Conservation (phyloP, 2,888 invertebrate species). For the Sinopyrophorus schimmeli region DNA sequence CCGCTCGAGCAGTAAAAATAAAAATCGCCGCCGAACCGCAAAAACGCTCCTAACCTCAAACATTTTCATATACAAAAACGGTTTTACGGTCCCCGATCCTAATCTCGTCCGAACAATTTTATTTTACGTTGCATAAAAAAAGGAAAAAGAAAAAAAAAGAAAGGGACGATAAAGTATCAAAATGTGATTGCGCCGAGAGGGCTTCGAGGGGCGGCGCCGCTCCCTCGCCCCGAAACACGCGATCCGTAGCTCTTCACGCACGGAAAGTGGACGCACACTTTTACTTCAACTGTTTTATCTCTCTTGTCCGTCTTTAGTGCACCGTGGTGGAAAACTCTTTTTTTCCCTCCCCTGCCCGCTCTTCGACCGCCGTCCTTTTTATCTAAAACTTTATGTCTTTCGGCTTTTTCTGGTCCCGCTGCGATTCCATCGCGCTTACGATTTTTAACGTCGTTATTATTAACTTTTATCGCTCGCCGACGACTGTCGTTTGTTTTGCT, state of each 20-base stretch:
- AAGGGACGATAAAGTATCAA: slow-evolving; percentile 26
- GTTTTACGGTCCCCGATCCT: slow-evolving; percentile 21
- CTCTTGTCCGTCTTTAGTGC: slow-evolving; percentile 32
- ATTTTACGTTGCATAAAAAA: slow-evolving; percentile 14
- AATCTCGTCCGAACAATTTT: slow-evolving; percentile 22
- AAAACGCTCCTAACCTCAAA: slow-evolving; percentile 9
- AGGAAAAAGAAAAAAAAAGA: neutral
- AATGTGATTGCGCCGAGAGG: slow-evolving; percentile 19
- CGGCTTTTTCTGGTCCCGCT: too few species aligned
- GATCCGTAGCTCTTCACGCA: slow-evolving; percentile 30
- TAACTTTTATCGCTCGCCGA: too few species aligned
- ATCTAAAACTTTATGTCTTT: too few species aligned
- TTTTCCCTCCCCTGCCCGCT: slow-evolving; percentile 22
- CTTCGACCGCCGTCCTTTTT: slow-evolving; percentile 17
- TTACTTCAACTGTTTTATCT: slow-evolving; percentile 33
- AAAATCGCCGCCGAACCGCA: slow-evolving; percentile 15
- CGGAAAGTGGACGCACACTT: slow-evolving; percentile 31
- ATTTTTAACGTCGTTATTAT: too few species aligned
- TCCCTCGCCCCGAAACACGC: slow-evolving; percentile 18
- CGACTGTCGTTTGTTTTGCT: too few species aligned
- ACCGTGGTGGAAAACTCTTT: slow-evolving; percentile 28
- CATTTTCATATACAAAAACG: slow-evolving; percentile 16
- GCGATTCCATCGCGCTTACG: too few species aligned
- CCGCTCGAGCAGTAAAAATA: slow-evolving; percentile 11
- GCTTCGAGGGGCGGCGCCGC: slow-evolving; percentile 21